Base-by-base conservation (phyloP, 2,113 vertebrate genomes). In the Cyrtonyx montezumae region DNA sequence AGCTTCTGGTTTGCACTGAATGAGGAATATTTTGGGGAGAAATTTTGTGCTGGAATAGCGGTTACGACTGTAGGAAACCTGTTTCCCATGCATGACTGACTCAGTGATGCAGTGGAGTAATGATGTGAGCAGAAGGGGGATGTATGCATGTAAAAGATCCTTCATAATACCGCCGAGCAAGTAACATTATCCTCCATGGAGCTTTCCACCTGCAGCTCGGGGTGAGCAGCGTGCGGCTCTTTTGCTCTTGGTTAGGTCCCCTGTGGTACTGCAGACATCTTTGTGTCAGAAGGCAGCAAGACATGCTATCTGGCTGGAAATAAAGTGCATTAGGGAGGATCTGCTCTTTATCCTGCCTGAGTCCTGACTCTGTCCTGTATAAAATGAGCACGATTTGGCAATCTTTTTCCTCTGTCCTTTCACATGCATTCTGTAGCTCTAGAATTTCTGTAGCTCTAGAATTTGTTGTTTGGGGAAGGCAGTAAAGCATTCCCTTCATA, bases 11-110 rank as follows among this genome's bases (percentile, higher is more conserved):
- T 91, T 87, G 87, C 77, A 70, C 86, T 63, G 65, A 80, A 28
- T 1, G 40, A 79, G 66, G 93, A 92, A 55, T 93, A 91, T 86
- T 95, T 93, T 34, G 36, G 79, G 79, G 79, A 70, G 78, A 63
- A 45, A 63, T 89, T 95, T 96, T 82, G 87, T 95, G 94, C 95
- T 94, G 95, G 96, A 92, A 89, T 83, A 94, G 93, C 75, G 59
- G 84, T 89, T 95, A 65, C 21, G 74, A 78, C 30, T 92, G 81
- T 84, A 83, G 82, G 82, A 91, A 92, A 91, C 93, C 91, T 94
- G 92, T 89, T 96, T 82, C 81, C 95, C 82, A 76, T 95, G 94
- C 87, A 71, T 95, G 92, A 85, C 81, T 92, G 94, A 66, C 79
- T 87, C 56, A 68, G 91, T 85, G 93, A 92, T 93, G 88, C 80